Conservation (phyloP, 1,140 invertebrate species). For the Babylonia areolata region DNA sequence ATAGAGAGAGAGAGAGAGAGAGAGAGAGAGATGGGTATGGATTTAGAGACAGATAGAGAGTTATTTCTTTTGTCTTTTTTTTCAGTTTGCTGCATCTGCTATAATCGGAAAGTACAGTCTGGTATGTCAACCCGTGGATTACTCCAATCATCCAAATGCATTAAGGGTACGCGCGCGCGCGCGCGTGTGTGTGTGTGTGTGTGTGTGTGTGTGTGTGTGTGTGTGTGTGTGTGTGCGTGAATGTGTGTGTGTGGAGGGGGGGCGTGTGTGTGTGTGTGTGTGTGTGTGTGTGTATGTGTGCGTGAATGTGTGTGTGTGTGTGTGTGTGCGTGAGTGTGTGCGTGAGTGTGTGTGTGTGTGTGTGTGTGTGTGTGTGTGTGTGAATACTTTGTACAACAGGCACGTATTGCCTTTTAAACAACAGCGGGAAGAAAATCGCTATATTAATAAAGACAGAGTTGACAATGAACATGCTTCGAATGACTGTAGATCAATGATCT, state of each 20-base stretch:
- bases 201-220: constrained; percentile 11
- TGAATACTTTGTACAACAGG: too few relatives aligned
- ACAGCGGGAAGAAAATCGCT: too few relatives aligned
- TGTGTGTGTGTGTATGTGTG: neutral
- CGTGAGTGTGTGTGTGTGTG: too few relatives aligned
- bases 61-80: too few relatives aligned
- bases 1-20: too few relatives aligned
- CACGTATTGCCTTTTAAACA: too few relatives aligned
- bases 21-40: too few relatives aligned
- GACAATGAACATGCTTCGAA: too few relatives aligned
- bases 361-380: too few relatives aligned
- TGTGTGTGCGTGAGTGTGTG: neutral
- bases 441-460: too few relatives aligned
- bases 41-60: too few relatives aligned
- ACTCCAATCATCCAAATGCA: constrained; percentile 48
- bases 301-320: constrained; percentile 3
- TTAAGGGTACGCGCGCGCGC: constrained; percentile 39
- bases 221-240: constrained; percentile 18
- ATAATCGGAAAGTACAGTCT: constrained; percentile 54
- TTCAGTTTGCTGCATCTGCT: constrained; percentile 51
- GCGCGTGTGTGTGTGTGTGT: neutral
- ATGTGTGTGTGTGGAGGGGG: constrained; percentile 10
- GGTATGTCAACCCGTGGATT: constrained; percentile 59
- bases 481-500: too few relatives aligned
- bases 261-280: constrained; percentile 16